Evolutionary conservation across 2,113 vertebrate genomes (phyloP).

Genomic region (Prionailurus viverrinus): DNA sequence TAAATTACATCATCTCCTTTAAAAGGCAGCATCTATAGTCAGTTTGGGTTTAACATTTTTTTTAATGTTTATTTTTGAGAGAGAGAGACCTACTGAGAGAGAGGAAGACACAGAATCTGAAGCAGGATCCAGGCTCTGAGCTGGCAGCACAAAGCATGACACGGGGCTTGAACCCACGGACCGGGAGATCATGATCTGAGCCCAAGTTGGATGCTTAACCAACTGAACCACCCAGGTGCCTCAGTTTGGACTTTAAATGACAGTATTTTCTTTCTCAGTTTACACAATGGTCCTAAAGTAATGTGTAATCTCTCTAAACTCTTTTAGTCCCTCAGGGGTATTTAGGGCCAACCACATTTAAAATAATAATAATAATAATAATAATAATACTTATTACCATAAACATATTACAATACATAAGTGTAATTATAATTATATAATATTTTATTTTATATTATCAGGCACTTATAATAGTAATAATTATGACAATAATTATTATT

Average conservation of each 20-base stretch:
- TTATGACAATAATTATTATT: background rate
- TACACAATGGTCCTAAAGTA: background rate
- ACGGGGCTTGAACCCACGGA: no score
- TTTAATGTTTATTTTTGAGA: no score
- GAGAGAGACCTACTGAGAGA: no score
- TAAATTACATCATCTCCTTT: background rate
- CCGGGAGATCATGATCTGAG: no score
- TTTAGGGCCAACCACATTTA: background rate
- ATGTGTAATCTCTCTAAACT: background rate
- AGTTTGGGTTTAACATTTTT: background rate
- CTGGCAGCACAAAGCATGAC: no score
- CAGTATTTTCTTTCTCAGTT: slow-evolving; percentile 28
- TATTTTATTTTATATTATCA: background rate
- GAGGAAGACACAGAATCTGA: no score
- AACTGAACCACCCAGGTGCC: no score
- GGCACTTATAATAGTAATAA: background rate
- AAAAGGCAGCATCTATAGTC: background rate
- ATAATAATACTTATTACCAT: background rate
- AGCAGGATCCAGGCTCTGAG: no score
- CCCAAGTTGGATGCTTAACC: no score
- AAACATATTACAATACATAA: background rate
- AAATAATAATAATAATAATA: background rate
- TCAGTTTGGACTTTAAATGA: slow-evolving; percentile 40
- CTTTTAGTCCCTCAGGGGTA: background rate
- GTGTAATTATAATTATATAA: background rate